Conservation (phyloP, 2,888 invertebrate genomes). For the Cryptocephalus moraei region DNA sequence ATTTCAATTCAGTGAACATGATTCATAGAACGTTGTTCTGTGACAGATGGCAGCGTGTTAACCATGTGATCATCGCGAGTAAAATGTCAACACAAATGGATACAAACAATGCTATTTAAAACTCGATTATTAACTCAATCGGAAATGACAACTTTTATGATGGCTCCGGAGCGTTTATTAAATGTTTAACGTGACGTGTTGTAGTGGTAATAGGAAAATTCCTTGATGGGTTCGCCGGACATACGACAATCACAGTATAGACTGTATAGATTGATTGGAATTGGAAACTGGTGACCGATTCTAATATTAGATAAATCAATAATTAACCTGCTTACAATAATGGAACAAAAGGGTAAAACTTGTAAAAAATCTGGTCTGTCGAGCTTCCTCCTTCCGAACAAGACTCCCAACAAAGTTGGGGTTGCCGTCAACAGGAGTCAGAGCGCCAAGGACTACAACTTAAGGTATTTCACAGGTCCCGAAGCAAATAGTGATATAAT, state of each 20-base stretch:
- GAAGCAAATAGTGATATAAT: slow-evolving; percentile 24
- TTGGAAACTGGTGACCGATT: not conserved
- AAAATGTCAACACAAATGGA: no score
- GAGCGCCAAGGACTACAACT: slow-evolving; percentile 24
- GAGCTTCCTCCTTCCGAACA: slow-evolving; percentile 32
- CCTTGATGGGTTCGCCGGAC: not conserved
- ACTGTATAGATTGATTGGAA: not conserved
- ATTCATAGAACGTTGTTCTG: no score
- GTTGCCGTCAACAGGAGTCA: slow-evolving; percentile 27
- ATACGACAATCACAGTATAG: no score
- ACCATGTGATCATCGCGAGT: no score
- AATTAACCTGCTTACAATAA: slow-evolving; percentile 14
- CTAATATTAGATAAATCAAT: slow-evolving; percentile 20
- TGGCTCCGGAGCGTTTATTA: not conserved
- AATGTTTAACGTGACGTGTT: not conserved
- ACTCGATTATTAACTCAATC: no score
- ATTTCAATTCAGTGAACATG: no score
- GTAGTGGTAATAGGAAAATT: not conserved
- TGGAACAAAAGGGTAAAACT: slow-evolving; percentile 28
- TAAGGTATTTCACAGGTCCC: slow-evolving; percentile 17
- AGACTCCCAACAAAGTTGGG: slow-evolving; percentile 36
- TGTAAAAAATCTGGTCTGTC: slow-evolving; percentile 30
- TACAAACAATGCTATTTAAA: no score
- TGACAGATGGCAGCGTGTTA: no score
- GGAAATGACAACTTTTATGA: not conserved